Conservation (phyloP, 2,113 vertebrate genomes). For the Xenopus tropicalis region UCB_Xtro_10.0 CM004443.2:74037501-74038000, state of each 20-base stretch:
- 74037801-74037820: conserved; percentile 18
- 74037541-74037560: too few species aligned
- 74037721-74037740: neutral
- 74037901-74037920: conserved; percentile 43
- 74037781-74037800: neutral
- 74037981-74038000: conserved; percentile 42
- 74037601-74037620: too few species aligned
- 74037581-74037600: too few species aligned
- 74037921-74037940: conserved; percentile 41
- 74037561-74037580: too few species aligned
- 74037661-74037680: too few species aligned
- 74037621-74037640: too few species aligned
- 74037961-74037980: conserved; percentile 34
- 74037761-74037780: neutral
- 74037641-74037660: too few species aligned
- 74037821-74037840: conserved; percentile 31
- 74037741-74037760: conserved; percentile 5
- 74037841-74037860: conserved; percentile 33
- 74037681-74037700: too few species aligned
- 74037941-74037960: conserved; percentile 44
- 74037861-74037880: conserved; percentile 10
- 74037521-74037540: too few species aligned
- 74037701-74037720: conserved; percentile 12
- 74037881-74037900: conserved; percentile 34
- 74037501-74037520: too few species aligned